Evolutionary conservation across 1,140 invertebrate species (phyloP).

Genomic region (Apolygus lucorum): DNA sequence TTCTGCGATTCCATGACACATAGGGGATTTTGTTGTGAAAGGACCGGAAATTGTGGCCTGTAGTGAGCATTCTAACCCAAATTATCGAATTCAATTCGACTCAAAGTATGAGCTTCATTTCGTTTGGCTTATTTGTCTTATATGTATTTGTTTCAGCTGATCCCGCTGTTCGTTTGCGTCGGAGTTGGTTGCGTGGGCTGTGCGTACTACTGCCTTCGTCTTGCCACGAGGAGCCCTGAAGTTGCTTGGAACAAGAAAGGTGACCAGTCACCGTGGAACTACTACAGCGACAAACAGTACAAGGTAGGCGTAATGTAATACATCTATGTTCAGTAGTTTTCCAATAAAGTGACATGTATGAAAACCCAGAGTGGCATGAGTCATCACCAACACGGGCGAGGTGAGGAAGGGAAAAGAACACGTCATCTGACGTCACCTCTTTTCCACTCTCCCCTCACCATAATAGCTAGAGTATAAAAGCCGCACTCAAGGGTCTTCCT

Average conservation of each 20-base stretch:
- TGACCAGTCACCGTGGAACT: constrained; percentile 71
- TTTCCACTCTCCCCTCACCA: too few species aligned
- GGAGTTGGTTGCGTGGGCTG: constrained; percentile 52
- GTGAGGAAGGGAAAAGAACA: too few species aligned
- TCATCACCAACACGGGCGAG: too few species aligned
- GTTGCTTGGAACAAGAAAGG: constrained; percentile 61
- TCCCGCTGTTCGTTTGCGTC: constrained; percentile 67
- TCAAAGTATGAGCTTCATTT: background rate
- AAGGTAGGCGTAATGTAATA: constrained; percentile 66
- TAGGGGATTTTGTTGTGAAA: background rate
- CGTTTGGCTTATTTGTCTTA: too few species aligned
- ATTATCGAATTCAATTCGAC: background rate
- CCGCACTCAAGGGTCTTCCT: too few species aligned
- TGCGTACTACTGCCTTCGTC: constrained; percentile 49
- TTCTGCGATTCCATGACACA: background rate
- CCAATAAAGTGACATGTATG: too few species aligned
- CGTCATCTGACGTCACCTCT: too few species aligned
- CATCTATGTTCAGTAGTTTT: too few species aligned
- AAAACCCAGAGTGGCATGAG: too few species aligned
- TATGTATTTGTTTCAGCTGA: constrained; percentile 57
- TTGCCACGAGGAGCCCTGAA: constrained; percentile 66
- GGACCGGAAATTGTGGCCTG: background rate
- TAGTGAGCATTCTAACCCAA: background rate
- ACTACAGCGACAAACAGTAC: constrained; percentile 67
- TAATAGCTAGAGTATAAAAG: too few species aligned